Evolutionary conservation across 2,797 vertebrate species (phyloP).

Genomic region (Aselliscus stoliczkanus): DNA sequence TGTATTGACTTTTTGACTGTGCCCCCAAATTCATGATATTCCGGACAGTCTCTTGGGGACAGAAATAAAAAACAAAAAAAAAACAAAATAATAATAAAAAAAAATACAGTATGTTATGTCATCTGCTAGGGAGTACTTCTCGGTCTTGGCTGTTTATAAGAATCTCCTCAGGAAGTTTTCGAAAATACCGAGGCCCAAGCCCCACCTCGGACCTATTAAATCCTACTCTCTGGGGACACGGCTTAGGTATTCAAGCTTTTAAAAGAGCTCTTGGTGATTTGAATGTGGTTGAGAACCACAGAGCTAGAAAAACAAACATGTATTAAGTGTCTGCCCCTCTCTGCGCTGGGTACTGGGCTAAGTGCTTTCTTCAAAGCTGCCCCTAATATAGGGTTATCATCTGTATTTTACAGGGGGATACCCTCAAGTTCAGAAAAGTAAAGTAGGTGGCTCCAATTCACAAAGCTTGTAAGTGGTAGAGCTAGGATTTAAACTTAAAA

Average conservation of each 20-base stretch:
- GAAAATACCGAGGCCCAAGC: background rate
- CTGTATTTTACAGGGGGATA: background rate
- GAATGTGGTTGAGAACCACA: background rate
- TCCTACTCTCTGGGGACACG: background rate
- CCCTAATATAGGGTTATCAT: background rate
- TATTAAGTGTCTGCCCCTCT: background rate
- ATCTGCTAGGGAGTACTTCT: background rate
- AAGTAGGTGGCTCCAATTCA: background rate
- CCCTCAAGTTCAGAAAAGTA: background rate
- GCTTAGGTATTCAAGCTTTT: background rate
- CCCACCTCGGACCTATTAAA: background rate
- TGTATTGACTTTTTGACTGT: constrained; percentile 1
- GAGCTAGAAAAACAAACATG: background rate
- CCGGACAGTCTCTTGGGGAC: background rate
- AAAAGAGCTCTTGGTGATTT: background rate
- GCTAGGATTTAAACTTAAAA: background rate
- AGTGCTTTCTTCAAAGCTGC: background rate
- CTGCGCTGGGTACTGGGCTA: background rate
- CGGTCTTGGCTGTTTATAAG: background rate
- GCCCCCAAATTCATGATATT: constrained; percentile 8
- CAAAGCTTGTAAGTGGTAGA: background rate
- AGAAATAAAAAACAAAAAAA: background rate
- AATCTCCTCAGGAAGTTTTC: background rate
- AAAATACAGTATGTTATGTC: background rate
- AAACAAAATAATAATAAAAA: background rate